phyloP scores from a whole-genome alignment of 2,113 vertebrate species.

The Cryptomyrus ogoouensis region DNA sequence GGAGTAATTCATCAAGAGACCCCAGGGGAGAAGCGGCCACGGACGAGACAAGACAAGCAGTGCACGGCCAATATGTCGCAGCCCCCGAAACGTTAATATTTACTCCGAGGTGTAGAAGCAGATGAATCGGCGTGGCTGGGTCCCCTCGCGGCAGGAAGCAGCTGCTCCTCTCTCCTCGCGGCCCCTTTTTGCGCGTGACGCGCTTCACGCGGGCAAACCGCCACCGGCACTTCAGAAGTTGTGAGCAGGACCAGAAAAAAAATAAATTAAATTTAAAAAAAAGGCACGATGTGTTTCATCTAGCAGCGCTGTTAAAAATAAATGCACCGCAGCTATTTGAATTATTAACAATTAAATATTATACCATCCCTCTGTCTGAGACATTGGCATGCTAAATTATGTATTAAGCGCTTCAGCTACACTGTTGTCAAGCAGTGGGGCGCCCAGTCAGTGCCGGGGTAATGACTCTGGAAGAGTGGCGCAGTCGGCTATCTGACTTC shows the following conservation, averaged over 20 bases:
- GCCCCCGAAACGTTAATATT: constrained; percentile 3
- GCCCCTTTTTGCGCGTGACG: neutral
- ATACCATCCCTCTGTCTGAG: neutral
- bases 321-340: neutral
- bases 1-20: neutral
- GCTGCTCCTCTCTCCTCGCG: neutral
- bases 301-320: neutral
- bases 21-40: neutral
- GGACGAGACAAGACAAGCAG: no score
- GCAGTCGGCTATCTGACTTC: no score
- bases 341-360: constrained; percentile 19
- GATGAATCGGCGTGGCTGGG: neutral
- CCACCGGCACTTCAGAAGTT: neutral
- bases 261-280: neutral
- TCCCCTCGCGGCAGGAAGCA: neutral
- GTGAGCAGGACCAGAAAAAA: neutral
- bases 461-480: neutral
- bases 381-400: constrained; percentile 6
- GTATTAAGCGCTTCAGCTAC: neutral
- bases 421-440: neutral
- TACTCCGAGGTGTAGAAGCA: neutral
- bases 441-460: no score
- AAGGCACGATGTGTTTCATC: neutral
- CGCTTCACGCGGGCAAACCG: neutral
- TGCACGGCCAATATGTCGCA: neutral